Conservation (phyloP, 2,888 invertebrate genomes). For the Poecilobothrus nobilitatus region DNA sequence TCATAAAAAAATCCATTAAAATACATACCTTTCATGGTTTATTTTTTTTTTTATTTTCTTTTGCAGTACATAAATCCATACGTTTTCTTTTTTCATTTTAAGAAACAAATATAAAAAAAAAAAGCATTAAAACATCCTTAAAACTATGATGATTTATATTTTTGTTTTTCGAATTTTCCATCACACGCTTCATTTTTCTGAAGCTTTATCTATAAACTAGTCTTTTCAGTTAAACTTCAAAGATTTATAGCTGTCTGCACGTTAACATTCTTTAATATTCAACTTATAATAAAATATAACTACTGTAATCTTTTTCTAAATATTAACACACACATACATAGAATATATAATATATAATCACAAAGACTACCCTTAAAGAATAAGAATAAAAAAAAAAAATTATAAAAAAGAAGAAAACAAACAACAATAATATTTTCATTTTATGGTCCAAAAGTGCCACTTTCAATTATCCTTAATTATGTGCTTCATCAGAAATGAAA, state of each 20-base stretch:
- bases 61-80: no score
- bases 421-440: not conserved
- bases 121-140: not conserved
- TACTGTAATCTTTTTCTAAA: not conserved
- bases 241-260: not conserved
- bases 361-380: no score
- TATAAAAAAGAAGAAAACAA: not conserved
- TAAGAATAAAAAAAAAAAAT: no score
- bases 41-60: no score
- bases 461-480: conserved; percentile 11
- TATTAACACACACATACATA: not conserved
- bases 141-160: not conserved
- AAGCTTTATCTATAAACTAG: not conserved
- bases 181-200: not conserved
- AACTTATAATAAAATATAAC: not conserved
- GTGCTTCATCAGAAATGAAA: conserved; percentile 1
- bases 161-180: not conserved
- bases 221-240: not conserved
- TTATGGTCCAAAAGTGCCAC: not conserved
- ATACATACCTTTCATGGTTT: no score
- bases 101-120: not conserved
- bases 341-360: not conserved
- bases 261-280: not conserved
- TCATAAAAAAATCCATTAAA: no score
- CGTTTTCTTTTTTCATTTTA: no score